A percentile compares a stretch with the other conserved stretches of the same genome.
phyloP scores from a whole-genome alignment of 2,113 vertebrate species.

The Myxocyprinus asiaticus region DNA sequence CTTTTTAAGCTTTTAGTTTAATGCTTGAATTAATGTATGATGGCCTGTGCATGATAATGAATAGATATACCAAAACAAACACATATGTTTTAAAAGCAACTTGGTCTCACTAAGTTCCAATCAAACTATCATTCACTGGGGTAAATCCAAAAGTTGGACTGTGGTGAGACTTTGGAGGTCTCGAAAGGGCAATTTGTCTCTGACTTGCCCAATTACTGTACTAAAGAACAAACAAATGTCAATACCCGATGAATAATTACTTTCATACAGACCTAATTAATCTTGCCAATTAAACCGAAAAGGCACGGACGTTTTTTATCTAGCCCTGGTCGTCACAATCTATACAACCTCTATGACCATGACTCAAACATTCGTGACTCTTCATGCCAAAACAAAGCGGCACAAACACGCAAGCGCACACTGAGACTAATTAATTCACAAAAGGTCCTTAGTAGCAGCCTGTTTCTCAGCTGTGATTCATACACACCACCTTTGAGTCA shows the following conservation, averaged over 20 bases:
- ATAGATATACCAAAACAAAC: no score
- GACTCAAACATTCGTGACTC: conserved; percentile 31
- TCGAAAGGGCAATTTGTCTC: conserved; percentile 42
- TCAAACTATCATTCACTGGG: background rate
- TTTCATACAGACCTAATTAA: conserved; percentile 46
- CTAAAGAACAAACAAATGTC: conserved; percentile 49
- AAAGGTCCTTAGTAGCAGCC: conserved; percentile 17
- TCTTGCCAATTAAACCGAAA: conserved; percentile 45
- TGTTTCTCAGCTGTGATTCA: conserved; percentile 23
- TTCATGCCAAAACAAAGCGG: conserved; percentile 15
- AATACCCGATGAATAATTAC: conserved; percentile 49
- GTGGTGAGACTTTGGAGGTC: conserved; percentile 25
- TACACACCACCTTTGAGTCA: conserved; percentile 20
- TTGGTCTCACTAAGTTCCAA: background rate
- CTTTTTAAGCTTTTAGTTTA: conserved; percentile 9
- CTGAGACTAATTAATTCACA: conserved; percentile 44
- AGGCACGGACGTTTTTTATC: conserved; percentile 38
- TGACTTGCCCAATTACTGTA: conserved; percentile 44
- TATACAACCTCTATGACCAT: conserved; percentile 29
- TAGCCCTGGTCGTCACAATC: conserved; percentile 34
- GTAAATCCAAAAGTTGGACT: conserved; percentile 35
- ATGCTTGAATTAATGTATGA: background rate
- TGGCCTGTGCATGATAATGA: background rate
- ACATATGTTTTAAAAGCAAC: background rate
- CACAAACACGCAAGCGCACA: background rate